A percentile compares a stretch with the other conserved stretches of the same genome.
Evolutionary conservation across 2,797 vertebrate genomes (phyloP).

Genomic region (Bryconaethiops microstoma): DNA sequence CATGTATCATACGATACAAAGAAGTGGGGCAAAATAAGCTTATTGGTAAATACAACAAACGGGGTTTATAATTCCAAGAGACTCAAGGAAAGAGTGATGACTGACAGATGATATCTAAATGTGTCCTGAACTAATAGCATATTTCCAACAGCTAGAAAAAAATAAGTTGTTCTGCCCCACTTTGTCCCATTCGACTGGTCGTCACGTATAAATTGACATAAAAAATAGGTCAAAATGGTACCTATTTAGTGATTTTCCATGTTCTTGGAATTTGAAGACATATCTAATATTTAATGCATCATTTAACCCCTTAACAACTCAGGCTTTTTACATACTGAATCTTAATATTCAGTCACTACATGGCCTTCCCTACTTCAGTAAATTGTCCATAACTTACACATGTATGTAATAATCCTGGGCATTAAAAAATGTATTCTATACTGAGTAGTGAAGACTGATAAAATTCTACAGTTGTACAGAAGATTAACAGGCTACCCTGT

Average conservation of each 20-base stretch:
- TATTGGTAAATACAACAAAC: slow-evolving; percentile 43
- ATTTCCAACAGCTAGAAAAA: neutral
- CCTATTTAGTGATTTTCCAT: neutral
- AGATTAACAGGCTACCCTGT: slow-evolving; percentile 7
- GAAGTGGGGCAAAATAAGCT: slow-evolving; percentile 37
- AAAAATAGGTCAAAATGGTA: neutral
- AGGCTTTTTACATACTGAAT: neutral
- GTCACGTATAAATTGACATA: neutral
- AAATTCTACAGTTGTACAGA: neutral
- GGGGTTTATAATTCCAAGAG: slow-evolving; percentile 27
- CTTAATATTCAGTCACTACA: neutral
- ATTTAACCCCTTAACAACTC: neutral
- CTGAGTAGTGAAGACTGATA: neutral
- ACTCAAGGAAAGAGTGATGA: slow-evolving; percentile 5
- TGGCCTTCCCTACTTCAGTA: too few species aligned
- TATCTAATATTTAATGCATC: neutral
- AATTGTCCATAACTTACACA: neutral
- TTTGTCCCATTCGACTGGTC: neutral
- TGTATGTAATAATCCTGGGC: too few species aligned
- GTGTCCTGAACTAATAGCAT: neutral
- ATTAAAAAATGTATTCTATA: neutral
- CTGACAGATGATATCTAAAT: neutral
- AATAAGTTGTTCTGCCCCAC: too few species aligned
- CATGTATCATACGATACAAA: slow-evolving; percentile 38
- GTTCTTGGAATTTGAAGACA: neutral